Conservation (phyloP, 2,797 vertebrate species). For the Cirrhinus molitorella region DNA sequence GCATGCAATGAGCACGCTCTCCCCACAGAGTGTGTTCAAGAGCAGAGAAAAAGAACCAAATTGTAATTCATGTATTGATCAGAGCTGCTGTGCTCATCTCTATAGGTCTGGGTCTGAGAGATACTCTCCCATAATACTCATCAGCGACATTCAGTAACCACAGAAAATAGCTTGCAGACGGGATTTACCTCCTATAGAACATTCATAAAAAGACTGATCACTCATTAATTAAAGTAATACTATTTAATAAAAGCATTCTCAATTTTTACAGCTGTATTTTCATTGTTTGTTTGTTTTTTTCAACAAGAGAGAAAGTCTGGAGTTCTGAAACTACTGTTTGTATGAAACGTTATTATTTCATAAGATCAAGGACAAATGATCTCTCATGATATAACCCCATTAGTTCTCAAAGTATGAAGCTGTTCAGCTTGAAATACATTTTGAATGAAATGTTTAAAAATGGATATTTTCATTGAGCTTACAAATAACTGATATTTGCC, state of each 20-base stretch:
- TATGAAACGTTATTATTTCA: not conserved
- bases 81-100: constrained; percentile 33
- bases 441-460: not conserved
- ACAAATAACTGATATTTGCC: not conserved
- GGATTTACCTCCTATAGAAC: constrained; percentile 33
- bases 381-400: not conserved
- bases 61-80: constrained; percentile 43
- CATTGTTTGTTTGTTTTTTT: not conserved
- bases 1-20: constrained; percentile 19
- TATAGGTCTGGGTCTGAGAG: constrained; percentile 2
- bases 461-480: not conserved
- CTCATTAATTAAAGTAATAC: not conserved
- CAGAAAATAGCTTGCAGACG: constrained; percentile 12
- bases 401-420: not conserved
- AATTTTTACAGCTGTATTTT: not conserved
- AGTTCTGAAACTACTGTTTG: not conserved
- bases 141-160: constrained; percentile 11
- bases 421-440: not conserved
- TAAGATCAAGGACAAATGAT: not conserved
- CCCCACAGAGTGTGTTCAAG: constrained; percentile 29
- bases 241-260: not conserved
- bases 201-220: constrained; percentile 13
- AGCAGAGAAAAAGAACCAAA: constrained; percentile 6
- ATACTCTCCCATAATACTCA: constrained; percentile 33
- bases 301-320: not conserved